These are phyloP conservation scores for Raja brachyura DNA, from an alignment of 2,113 vertebrate species.

Conservation along the genomic window DNA sequence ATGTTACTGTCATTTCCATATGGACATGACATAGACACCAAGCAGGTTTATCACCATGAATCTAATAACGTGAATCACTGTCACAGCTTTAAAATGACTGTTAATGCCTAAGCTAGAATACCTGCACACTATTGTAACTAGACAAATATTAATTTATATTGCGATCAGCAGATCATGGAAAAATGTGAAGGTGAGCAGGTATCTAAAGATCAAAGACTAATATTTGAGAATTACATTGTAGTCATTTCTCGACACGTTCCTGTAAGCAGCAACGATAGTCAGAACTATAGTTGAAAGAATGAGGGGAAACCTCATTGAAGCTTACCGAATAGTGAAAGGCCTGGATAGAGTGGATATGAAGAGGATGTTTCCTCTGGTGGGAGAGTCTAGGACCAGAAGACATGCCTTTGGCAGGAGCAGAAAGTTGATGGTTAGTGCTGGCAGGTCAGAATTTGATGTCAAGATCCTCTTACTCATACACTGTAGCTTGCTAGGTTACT, in stretches of 20 bases:
- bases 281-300: no score
- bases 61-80: background rate
- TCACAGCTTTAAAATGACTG: background rate
- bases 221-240: background rate
- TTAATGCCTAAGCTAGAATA: no score
- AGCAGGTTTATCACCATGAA: background rate
- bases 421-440: no score
- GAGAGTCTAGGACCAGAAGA: no score
- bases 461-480: no score
- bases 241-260: no score
- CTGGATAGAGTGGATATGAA: no score
- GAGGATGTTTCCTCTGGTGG: no score
- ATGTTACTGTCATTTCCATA: background rate
- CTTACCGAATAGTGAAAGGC: no score
- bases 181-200: background rate
- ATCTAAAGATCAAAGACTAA: background rate
- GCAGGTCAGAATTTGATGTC: no score
- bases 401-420: background rate
- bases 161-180: background rate
- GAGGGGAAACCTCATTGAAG: no score
- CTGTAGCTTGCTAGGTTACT: no score
- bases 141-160: background rate
- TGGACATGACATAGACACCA: background rate
- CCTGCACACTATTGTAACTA: background rate
- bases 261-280: background rate